These are phyloP conservation scores for Brevipalpus yothersi DNA, from an alignment of 1,140 invertebrate genomes.

Conservation along the genomic window DNA sequence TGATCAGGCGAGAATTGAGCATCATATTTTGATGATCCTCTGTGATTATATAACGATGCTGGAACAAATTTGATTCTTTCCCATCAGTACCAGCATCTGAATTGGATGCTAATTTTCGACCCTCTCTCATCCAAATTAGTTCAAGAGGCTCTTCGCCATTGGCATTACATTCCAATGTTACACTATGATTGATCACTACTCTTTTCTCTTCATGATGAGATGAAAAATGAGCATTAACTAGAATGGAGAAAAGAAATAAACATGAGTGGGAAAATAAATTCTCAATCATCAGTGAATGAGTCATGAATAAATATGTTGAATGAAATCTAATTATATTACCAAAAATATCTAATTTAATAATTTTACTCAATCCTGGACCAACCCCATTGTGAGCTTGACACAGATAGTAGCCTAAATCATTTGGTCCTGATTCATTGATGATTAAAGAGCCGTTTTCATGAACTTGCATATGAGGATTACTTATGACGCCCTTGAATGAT, in stretches of 20 bases:
- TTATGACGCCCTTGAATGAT: constrained; percentile 12
- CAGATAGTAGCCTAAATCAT: constrained; percentile 26
- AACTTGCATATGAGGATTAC: constrained; percentile 15
- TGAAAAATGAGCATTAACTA: constrained; percentile 12
- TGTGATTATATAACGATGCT: background rate
- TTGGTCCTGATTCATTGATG: constrained; percentile 13
- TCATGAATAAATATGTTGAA: background rate
- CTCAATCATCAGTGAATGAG: background rate
- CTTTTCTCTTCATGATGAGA: constrained; percentile 12
- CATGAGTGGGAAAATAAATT: background rate
- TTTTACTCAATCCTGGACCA: constrained; percentile 23
- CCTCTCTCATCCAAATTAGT: background rate
- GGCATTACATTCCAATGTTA: constrained; percentile 21
- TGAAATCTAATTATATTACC: constrained; percentile 15
- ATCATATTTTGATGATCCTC: background rate
- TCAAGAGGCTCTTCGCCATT: constrained; percentile 5
- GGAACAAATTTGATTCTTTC: too few species aligned
- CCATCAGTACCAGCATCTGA: background rate
- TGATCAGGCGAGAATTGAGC: background rate
- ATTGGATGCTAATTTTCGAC: constrained; percentile 4
- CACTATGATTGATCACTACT: constrained; percentile 15
- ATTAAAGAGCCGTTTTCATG: constrained; percentile 23
- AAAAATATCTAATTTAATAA: constrained; percentile 22
- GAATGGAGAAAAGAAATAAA: background rate
- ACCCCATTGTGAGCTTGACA: constrained; percentile 25